phyloP scores from a whole-genome alignment of 2,888 invertebrate genomes.

The Drosophila mercatorum region DNA sequence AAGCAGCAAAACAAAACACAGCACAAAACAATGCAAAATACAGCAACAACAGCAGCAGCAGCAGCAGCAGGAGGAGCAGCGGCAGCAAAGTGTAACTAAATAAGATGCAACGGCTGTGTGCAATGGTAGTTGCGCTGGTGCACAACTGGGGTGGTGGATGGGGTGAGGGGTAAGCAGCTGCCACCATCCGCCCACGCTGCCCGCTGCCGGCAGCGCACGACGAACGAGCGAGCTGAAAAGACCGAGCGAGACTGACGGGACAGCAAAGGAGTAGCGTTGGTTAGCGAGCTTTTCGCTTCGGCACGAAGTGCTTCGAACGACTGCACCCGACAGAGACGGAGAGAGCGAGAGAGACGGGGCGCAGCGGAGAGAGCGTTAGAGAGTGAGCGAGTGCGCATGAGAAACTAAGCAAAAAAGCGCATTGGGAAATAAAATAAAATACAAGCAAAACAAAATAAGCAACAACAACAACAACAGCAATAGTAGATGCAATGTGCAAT shows the following conservation, averaged over 20 bases:
- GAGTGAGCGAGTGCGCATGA: slow-evolving; percentile 54
- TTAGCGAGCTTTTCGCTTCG: slow-evolving; percentile 43
- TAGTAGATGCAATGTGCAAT: slow-evolving; percentile 77
- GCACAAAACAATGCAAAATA: slow-evolving; percentile 83
- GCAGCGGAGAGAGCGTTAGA: slow-evolving; percentile 12
- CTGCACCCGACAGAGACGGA: slow-evolving; percentile 31
- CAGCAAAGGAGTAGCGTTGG: slow-evolving; percentile 65
- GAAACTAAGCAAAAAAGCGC: slow-evolving; percentile 47
- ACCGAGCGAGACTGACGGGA: slow-evolving; percentile 76
- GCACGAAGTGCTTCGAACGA: slow-evolving; percentile 45
- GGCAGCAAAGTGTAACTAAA: slow-evolving; percentile 73
- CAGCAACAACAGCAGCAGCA: slow-evolving; percentile 65
- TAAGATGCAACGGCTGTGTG: slow-evolving; percentile 67
- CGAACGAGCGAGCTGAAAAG: slow-evolving; percentile 79
- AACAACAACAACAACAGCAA: slow-evolving; percentile 39
- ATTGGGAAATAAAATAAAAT: slow-evolving; percentile 73
- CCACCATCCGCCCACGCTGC: slow-evolving; percentile 43
- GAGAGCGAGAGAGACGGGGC: slow-evolving; percentile 13
- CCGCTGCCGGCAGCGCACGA: slow-evolving; percentile 66
- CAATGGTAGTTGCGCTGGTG: slow-evolving; percentile 2
- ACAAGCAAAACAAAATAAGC: slow-evolving; percentile 75
- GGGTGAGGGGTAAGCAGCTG: slow-evolving; percentile 2
- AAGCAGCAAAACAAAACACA: slow-evolving; percentile 78
- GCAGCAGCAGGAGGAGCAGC: slow-evolving; percentile 56
- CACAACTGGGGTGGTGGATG: not conserved